These are phyloP conservation scores for Zaprionus inermis DNA, from an alignment of 1,140 invertebrate species.

Conservation along the genomic window DNA sequence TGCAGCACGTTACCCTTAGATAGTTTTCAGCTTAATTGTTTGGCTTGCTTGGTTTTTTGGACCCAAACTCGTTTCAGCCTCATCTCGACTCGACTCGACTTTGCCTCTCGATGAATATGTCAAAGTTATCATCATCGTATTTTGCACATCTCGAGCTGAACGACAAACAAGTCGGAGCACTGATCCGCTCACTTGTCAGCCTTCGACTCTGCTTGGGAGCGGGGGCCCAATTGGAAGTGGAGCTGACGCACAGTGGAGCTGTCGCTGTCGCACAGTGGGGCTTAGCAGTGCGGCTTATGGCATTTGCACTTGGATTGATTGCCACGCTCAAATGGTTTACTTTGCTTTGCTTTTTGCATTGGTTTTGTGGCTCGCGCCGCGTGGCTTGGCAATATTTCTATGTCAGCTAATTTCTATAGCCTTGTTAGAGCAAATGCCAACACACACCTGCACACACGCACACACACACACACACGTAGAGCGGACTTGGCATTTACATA, in stretches of 20 bases:
- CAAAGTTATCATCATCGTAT: conserved; percentile 49
- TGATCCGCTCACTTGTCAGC: conserved; percentile 46
- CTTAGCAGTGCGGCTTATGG: conserved; percentile 12
- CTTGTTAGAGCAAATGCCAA: conserved; percentile 53
- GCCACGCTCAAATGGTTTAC: conserved; percentile 37
- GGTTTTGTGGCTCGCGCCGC: conserved; percentile 2
- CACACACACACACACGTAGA: conserved; percentile 7
- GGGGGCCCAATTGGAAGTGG: conserved; percentile 1
- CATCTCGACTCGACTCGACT: background rate
- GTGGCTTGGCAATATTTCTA: conserved; percentile 14
- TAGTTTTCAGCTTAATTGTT: conserved; percentile 2
- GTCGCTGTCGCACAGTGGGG: conserved; percentile 16
- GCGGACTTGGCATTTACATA: conserved; percentile 35
- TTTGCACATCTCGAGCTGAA: conserved; percentile 30
- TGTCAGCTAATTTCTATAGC: conserved; percentile 56
- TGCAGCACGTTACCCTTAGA: conserved; percentile 27
- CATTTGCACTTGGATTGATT: conserved; percentile 42
- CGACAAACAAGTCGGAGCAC: conserved; percentile 32
- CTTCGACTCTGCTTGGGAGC: conserved; percentile 11
- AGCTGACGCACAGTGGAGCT: conserved; percentile 2
- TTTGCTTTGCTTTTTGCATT: background rate
- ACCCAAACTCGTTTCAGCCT: conserved; percentile 38
- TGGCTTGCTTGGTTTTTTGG: conserved; percentile 12
- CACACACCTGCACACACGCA: conserved; percentile 5
- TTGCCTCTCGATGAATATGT: conserved; percentile 42